phyloP scores from a whole-genome alignment of 2,113 vertebrate species.

The Chaenocephalus aceratus region DNA sequence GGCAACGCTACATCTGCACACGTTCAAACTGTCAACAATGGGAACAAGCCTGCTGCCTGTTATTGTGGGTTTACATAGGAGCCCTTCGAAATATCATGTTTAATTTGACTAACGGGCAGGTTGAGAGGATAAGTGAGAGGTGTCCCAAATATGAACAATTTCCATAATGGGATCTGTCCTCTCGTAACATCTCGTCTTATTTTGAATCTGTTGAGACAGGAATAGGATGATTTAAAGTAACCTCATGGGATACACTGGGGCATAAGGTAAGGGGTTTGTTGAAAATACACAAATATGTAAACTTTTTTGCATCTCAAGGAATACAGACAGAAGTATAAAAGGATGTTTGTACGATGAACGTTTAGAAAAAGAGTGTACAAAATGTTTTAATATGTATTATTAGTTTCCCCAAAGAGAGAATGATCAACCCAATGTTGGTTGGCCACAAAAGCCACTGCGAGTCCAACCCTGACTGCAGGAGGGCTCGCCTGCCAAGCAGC shows the following conservation, averaged over 20 bases:
- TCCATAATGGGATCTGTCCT: slow-evolving; percentile 30
- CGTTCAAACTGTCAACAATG: slow-evolving; percentile 78
- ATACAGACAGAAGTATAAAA: neutral
- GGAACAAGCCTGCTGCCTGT: slow-evolving; percentile 48
- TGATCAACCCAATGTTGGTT: too few species aligned
- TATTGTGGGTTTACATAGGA: slow-evolving; percentile 67
- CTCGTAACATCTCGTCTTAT: slow-evolving; percentile 15
- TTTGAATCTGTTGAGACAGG: slow-evolving; percentile 35
- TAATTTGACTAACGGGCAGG: slow-evolving; percentile 46
- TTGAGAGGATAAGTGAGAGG: neutral
- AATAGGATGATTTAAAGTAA: slow-evolving; percentile 33
- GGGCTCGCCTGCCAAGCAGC: slow-evolving; percentile 47
- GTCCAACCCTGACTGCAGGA: slow-evolving; percentile 36
- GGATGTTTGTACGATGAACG: neutral
- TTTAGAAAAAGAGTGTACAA: too few species aligned
- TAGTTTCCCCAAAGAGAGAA: neutral
- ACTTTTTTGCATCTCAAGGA: neutral
- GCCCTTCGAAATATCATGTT: slow-evolving; percentile 16
- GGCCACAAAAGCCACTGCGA: neutral
- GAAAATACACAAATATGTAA: slow-evolving; percentile 16
- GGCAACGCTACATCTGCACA: slow-evolving; percentile 67
- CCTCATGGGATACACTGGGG: slow-evolving; percentile 44
- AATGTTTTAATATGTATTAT: neutral
- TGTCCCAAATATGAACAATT: slow-evolving; percentile 6
- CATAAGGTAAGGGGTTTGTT: neutral